These are phyloP conservation scores for Anas bahamensis DNA, from an alignment of 2,797 vertebrate species.

Conservation along the genomic window DNA sequence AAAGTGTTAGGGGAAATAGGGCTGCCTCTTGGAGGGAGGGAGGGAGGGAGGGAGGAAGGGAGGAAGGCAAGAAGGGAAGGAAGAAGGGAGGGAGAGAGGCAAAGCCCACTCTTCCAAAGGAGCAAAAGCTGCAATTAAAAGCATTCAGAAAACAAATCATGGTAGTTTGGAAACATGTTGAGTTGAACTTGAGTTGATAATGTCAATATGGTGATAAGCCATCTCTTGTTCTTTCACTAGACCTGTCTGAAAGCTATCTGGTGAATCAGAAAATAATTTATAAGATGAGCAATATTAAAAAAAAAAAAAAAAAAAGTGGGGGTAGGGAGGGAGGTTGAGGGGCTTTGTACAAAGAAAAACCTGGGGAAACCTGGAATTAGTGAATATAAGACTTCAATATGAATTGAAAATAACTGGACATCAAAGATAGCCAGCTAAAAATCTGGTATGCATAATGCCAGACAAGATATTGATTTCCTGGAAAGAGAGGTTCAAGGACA, in stretches of 20 bases:
- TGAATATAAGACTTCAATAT: neutral
- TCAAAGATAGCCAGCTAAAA: neutral
- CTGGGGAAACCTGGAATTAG: neutral
- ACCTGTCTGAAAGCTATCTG: neutral
- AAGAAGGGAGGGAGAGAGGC: neutral
- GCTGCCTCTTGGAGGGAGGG: neutral
- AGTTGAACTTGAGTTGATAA: neutral
- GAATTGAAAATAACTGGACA: neutral
- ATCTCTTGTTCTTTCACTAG: neutral
- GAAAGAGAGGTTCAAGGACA: neutral
- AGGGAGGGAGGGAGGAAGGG: neutral
- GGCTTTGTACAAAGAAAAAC: neutral
- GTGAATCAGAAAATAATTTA: neutral
- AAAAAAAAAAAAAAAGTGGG: too few relatives aligned
- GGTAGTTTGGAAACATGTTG: neutral
- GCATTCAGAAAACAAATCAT: neutral
- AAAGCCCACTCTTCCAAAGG: neutral
- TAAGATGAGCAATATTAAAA: neutral
- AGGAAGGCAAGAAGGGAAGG: neutral
- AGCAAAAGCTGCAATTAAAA: slow-evolving; percentile 11
- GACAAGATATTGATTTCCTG: neutral
- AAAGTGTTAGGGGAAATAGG: neutral
- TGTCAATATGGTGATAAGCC: neutral
- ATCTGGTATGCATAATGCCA: neutral
- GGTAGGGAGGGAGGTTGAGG: too few relatives aligned